Evolutionary conservation across 2,797 vertebrate genomes (phyloP).

Genomic region (Pseudochirops cupreus): DNA sequence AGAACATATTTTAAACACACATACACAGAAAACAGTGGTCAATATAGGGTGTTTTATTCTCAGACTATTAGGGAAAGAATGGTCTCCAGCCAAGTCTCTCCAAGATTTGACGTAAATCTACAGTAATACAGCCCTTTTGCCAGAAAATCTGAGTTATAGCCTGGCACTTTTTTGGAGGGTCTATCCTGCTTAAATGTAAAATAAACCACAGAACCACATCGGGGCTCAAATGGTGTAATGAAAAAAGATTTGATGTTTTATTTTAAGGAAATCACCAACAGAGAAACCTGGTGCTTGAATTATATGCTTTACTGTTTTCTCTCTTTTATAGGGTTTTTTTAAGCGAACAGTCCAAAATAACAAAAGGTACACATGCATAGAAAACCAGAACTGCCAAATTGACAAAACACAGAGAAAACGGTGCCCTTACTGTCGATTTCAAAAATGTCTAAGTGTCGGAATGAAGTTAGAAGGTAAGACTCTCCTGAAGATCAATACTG

Average conservation of each 20-base stretch:
- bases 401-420: conserved; percentile 99
- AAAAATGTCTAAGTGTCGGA: conserved; percentile 98
- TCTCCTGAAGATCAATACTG: conserved; percentile 25
- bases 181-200: conserved; percentile 70
- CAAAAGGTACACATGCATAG: conserved; percentile 99
- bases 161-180: conserved; percentile 54
- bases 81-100: conserved; percentile 17
- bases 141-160: conserved; percentile 49
- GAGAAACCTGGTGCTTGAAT: conserved; percentile 22
- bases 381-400: conserved; percentile 99
- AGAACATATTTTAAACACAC: conserved; percentile 29
- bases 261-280: conserved; percentile 74
- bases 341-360: conserved; percentile 99
- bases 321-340: conserved; percentile 95
- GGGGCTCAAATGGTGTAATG: conserved; percentile 49
- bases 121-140: conserved; percentile 48
- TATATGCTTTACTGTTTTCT: conserved; percentile 78
- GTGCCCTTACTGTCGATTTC: conserved; percentile 99
- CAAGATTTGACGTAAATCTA: conserved; percentile 57
- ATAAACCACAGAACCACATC: conserved; percentile 57
- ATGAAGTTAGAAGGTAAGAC: conserved; percentile 99
- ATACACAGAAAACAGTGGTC: neutral
- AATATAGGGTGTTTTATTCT: conserved; percentile 33
- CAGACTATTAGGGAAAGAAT: neutral
- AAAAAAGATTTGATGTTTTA: conserved; percentile 50